phyloP scores from a whole-genome alignment of 2,797 vertebrate genomes.

The Parotocinclus haroldoi region DNA sequence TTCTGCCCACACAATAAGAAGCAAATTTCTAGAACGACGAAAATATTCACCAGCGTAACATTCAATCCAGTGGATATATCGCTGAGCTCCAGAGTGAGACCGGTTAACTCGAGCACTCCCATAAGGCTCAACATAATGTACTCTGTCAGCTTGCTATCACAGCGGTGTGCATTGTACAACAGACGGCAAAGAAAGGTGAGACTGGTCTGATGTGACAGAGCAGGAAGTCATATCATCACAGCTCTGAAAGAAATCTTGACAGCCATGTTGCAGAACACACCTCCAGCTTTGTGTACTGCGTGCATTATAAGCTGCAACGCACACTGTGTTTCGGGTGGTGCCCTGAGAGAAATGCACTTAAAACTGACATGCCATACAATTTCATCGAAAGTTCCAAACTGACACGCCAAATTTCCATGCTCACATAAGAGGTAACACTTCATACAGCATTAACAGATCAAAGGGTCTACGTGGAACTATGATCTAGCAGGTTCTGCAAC shows the following conservation, averaged over 20 bases:
- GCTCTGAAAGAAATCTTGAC: neutral
- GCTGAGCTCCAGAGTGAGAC: neutral
- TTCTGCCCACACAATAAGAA: too few species aligned
- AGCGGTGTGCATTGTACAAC: constrained; percentile 58
- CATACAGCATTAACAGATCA: too few species aligned
- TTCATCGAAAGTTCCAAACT: too few species aligned
- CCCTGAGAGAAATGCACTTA: too few species aligned
- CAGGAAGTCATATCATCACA: constrained; percentile 2
- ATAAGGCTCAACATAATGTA: constrained; percentile 54
- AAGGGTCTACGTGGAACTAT: too few species aligned
- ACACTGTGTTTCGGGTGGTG: too few species aligned
- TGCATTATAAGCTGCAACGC: too few species aligned
- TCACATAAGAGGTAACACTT: too few species aligned
- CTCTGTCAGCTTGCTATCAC: constrained; percentile 63
- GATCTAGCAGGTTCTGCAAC: too few species aligned
- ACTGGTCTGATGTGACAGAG: constrained; percentile 37
- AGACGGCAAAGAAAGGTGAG: constrained; percentile 53
- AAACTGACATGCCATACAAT: too few species aligned
- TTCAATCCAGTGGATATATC: neutral
- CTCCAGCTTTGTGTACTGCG: too few species aligned
- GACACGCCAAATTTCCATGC: too few species aligned
- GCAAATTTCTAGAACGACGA: neutral
- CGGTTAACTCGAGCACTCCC: constrained; percentile 33
- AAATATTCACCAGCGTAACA: neutral
- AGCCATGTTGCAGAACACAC: neutral